A percentile compares a stretch with the other conserved stretches of the same genome.
phyloP scores from a whole-genome alignment of 2,797 vertebrate genomes.

The Notoglanidium macrostoma region DNA sequence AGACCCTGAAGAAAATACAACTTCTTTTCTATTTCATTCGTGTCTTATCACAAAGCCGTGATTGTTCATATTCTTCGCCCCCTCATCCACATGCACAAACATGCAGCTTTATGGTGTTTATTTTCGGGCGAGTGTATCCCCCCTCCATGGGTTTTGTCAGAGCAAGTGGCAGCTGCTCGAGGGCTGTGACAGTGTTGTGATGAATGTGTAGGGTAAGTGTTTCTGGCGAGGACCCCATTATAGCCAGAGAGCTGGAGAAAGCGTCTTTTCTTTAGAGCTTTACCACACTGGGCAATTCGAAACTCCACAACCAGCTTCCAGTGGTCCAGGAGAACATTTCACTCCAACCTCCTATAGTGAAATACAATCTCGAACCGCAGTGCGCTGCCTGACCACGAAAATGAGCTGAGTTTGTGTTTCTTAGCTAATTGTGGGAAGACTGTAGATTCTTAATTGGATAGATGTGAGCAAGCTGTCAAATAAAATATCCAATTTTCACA shows the following conservation, averaged over 20 bases:
- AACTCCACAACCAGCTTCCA: conserved; percentile 23
- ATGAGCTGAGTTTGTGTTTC: conserved; percentile 60
- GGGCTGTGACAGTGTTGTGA: conserved; percentile 56
- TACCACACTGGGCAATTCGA: conserved; percentile 11
- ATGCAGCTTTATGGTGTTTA: conserved; percentile 50
- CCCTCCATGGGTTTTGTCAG: conserved; percentile 41
- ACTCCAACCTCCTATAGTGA: conserved; percentile 80
- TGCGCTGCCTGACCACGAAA: conserved; percentile 68
- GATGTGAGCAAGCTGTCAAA: conserved; percentile 29
- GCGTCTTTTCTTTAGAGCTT: conserved; percentile 64
- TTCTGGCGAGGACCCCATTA: conserved; percentile 64
- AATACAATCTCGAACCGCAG: conserved; percentile 77
- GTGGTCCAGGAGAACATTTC: conserved; percentile 46
- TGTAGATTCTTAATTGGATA: conserved; percentile 31
- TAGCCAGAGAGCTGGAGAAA: conserved; percentile 65
- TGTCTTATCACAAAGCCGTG: conserved; percentile 58
- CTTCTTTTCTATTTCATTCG: conserved; percentile 38
- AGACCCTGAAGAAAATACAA: conserved; percentile 18
- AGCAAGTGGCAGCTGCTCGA: conserved; percentile 49
- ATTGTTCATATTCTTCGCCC: conserved; percentile 46
- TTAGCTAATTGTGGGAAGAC: conserved; percentile 54
- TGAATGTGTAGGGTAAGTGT: conserved; percentile 61
- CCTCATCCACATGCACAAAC: conserved; percentile 34
- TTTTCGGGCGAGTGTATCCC: conserved; percentile 48
- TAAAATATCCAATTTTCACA: background rate